Evolutionary conservation across 2,888 invertebrate genomes (phyloP).

Genomic region (Drosophila paramelanica): DNA sequence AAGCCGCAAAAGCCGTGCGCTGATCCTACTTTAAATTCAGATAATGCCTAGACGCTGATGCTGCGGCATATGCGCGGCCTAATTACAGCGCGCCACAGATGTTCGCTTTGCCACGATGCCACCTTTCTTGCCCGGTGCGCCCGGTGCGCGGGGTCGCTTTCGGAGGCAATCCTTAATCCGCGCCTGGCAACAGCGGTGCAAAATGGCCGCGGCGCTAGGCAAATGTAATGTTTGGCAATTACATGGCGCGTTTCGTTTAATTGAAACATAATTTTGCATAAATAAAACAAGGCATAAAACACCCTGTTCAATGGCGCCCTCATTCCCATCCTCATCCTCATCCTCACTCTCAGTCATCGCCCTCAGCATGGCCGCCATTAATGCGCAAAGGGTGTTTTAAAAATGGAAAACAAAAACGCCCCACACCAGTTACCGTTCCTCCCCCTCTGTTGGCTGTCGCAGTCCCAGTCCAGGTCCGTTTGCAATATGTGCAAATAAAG

Average conservation of each 20-base stretch:
- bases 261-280: slow-evolving; percentile 85
- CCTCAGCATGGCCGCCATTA: slow-evolving; percentile 51
- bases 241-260: slow-evolving; percentile 78
- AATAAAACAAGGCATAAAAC: slow-evolving; percentile 80
- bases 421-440: slow-evolving; percentile 7
- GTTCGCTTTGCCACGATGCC: slow-evolving; percentile 53
- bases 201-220: slow-evolving; percentile 58
- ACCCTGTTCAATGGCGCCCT: slow-evolving; percentile 67
- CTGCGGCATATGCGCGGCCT: slow-evolving; percentile 72
- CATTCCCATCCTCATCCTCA: slow-evolving; percentile 7
- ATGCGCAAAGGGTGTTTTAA: slow-evolving; percentile 70
- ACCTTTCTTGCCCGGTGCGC: slow-evolving; percentile 5
- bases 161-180: slow-evolving; percentile 27
- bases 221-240: slow-evolving; percentile 69
- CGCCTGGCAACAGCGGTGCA: slow-evolving; percentile 43
- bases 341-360: slow-evolving; percentile 7
- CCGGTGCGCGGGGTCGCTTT: slow-evolving; percentile 25
- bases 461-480: slow-evolving; percentile 10
- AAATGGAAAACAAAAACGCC: slow-evolving; percentile 65
- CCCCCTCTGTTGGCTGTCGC: background rate
- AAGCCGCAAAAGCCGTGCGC: slow-evolving; percentile 57
- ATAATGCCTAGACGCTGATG: slow-evolving; percentile 31
- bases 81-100: slow-evolving; percentile 78
- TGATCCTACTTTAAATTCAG: slow-evolving; percentile 81
- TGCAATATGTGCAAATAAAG: slow-evolving; percentile 65